Evolutionary conservation across 2,888 invertebrate genomes (phyloP).

Genomic region (Cepaea hortensis): DNA sequence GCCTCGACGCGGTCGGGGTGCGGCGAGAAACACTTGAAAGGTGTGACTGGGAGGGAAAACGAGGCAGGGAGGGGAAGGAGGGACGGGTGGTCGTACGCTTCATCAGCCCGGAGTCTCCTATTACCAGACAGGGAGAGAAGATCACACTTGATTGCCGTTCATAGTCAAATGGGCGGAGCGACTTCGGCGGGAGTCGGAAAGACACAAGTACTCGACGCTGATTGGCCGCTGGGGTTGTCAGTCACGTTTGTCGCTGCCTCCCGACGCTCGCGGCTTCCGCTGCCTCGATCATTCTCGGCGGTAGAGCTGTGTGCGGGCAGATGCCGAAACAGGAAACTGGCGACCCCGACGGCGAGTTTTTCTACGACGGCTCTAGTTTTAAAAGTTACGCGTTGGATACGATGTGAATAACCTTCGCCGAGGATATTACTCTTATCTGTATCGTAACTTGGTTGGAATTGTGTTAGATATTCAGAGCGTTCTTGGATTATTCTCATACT

Average conservation of each 20-base stretch:
- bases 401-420: background rate
- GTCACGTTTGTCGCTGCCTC: slow-evolving; percentile 23
- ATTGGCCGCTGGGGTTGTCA: slow-evolving; percentile 47
- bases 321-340: slow-evolving; percentile 14
- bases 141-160: slow-evolving; percentile 42
- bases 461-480: too few relatives aligned
- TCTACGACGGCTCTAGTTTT: background rate
- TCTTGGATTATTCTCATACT: too few relatives aligned
- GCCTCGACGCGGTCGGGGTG: slow-evolving; percentile 31
- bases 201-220: background rate
- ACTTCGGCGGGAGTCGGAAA: slow-evolving; percentile 38
- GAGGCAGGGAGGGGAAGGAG: background rate
- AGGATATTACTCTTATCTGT: background rate
- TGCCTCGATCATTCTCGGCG: slow-evolving; percentile 35
- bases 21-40: slow-evolving; percentile 28
- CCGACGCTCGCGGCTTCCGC: slow-evolving; percentile 10
- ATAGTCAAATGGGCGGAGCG: slow-evolving; percentile 38
- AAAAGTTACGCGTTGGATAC: background rate
- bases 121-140: slow-evolving; percentile 15
- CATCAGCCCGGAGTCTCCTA: slow-evolving; percentile 23
- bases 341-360: background rate
- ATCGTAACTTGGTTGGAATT: too few relatives aligned
- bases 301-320: slow-evolving; percentile 41
- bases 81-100: background rate
- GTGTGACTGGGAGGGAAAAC: background rate